Evolutionary conservation across 2,888 invertebrate genomes (phyloP), one percentile per base, ranked within the genome.

Genomic region (Scaptomyza flava): DNA sequence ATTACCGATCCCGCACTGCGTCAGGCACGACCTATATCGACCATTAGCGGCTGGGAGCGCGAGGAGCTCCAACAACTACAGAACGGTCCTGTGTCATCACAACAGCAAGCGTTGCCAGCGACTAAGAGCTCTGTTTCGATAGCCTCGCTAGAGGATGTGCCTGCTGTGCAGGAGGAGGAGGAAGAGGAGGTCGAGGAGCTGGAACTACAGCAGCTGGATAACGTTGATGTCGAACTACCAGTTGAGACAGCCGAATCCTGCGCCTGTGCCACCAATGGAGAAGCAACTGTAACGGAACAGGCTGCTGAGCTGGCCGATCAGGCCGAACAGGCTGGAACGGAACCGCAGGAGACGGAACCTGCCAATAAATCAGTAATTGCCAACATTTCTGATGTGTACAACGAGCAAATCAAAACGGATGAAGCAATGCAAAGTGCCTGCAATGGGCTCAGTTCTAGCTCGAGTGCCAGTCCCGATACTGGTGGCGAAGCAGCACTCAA

Each of bases 1-100:
- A 97, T 98, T 84, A 97, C 98, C 0, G 98, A 98, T 93, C 98
- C 98, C 0, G 96, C 96, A n/a, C 94, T 98, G 77, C 93, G 98
- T 17, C 97, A 97, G 90, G 97, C 98, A 84, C 94, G 97, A 46
- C 98, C 98, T 17, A 98, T 98, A 78, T 98, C 98, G 91, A 99
- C 98, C 48, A 98, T 98, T 87, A 98, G 98, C 0, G 98, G 98
- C 59, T 97, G 97, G 97, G 97, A 97, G 91, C 95, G 96, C 38
- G 95, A 94, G 83, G 93, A 85, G 90, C 92, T 90, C 89, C 88
- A 88, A 0, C 87, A 86, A 52, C 75, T 78, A 20, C 86, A 89
- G 20, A 87, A 87, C 4, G 87, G 79, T 1, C 64, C 63, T 0
- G 36, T 62, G 1, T 42, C 51, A 3, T 58, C 70, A 12, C 68